Evolutionary conservation across 2,888 invertebrate species (phyloP), one percentile per base, ranked within the genome.

Genomic region (Trichopoda pennipes): DNA sequence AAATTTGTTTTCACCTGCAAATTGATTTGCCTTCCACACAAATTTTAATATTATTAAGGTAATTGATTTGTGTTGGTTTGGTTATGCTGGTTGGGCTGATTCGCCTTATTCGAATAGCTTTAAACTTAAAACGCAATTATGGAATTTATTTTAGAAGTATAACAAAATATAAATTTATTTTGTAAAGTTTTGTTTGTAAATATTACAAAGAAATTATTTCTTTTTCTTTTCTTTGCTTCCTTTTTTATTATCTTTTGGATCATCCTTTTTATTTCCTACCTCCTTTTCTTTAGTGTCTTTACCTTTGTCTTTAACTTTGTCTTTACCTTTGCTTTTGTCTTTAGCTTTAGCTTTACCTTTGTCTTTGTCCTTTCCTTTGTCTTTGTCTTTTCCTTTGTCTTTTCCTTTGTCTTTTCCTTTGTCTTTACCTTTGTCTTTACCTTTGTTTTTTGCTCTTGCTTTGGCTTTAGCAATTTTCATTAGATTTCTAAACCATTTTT

Each of bases 401-500:
- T n/a, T n/a, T n/a, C n/a, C n/a, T n/a, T n/a, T n/a, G n/a, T n/a
- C n/a, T n/a, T n/a, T n/a, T n/a, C n/a, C n/a, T n/a, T n/a, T 3
- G 17, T 9, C 49, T 1, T 42, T 3, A 9, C 7, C 28, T 28
- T 28, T 3, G 14, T 4, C 49, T 1, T 42, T 3, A 9, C 0
- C 8, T 19, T 64, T 16, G 14, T 61, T 55, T 23, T 68, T 53
- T 10, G 38, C 38, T 38, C 3, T 38, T 12, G 38, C 38, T 35
- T 14, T 44, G 12, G 21, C 17, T 49, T 74, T 55, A 8, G 53
- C 38, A 38, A 12, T 38, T 38, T 38, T 38, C 49, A 28, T 28
- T 53, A 17, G 1, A 21, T 1, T 35, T 16, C n/a, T 80, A 76
- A 73, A 81, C 81, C 81, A 81, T 51, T 47, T 73, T 56, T 81